Evolutionary conservation across 92 coral and sea anemone species (phyloP), one percentile per base, ranked within the genome.

Genomic region (Epizoanthus ramosus): DNA sequence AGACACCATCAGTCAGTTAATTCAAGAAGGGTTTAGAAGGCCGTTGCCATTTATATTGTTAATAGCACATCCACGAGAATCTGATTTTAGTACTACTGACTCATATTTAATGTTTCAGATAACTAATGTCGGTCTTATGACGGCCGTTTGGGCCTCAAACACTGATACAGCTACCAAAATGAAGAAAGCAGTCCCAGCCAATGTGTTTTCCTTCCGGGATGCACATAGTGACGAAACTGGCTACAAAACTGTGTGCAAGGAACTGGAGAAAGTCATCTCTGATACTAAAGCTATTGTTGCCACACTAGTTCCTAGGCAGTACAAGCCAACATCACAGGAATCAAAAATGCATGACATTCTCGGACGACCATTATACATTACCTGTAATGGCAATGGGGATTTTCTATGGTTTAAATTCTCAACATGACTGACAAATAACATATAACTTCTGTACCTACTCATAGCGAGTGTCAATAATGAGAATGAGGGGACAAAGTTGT

Each of bases 161-260:
- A 71, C 37, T 18, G 14, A 57, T 47, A 81, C 0, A 3, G 81
- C 71, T 17, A 23, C 37, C 12, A 83, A 16, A 70, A 83, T 83
- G 87, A 83, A 71, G 45, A 56, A 83, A 60, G 81, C 41, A 73
- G 87, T 60, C 22, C 87, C 87, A 16, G 81, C 87, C 3, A 0
- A 57, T 71, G 87, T 83, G 14, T 83, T 83, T 56, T 54, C 87
- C 16, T 83, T 83, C 47, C 56, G 71, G 35, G 80, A 83, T 21
- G 57, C 83, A 58, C 87, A 83, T 52, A 83, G 80, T 58, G 87
- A 83, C 56, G 87, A 83, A 56, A 71, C 52, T 57, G 82, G 87
- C 6, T 83, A 83, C 45, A 70, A 82, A 67, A 19, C 86, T 6
- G 81, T 83, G 6, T 83, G 83, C 12, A 83, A 71, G 8, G 86